Conservation (phyloP, 2,797 vertebrate genomes). For the Cichlasoma orientale region DNA sequence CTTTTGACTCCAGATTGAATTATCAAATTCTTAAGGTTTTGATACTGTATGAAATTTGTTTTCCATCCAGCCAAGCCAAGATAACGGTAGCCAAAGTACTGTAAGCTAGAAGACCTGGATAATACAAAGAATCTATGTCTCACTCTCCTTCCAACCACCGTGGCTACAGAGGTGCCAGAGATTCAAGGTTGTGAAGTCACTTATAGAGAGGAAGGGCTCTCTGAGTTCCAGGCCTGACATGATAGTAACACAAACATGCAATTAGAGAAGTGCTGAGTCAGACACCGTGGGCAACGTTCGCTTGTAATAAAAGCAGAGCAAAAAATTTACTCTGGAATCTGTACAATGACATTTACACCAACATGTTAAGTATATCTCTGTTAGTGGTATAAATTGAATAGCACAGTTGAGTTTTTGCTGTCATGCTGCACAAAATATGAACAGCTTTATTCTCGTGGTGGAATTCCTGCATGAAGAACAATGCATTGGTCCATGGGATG, state of each 20-base stretch:
- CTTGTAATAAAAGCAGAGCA: slow-evolving; percentile 35
- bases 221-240: slow-evolving; percentile 56
- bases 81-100: slow-evolving; percentile 52
- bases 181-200: slow-evolving; percentile 61
- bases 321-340: slow-evolving; percentile 27
- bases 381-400: slow-evolving; percentile 40
- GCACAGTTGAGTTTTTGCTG: background rate
- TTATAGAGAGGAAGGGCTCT: slow-evolving; percentile 56
- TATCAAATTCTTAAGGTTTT: slow-evolving; percentile 41
- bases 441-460: slow-evolving; percentile 12
- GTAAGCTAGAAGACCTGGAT: slow-evolving; percentile 37
- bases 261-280: slow-evolving; percentile 76
- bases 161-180: slow-evolving; percentile 64
- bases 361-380: slow-evolving; percentile 25
- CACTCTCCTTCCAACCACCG: slow-evolving; percentile 46
- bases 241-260: slow-evolving; percentile 73
- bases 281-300: slow-evolving; percentile 61
- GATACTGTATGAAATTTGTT: slow-evolving; percentile 25
- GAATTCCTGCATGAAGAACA: slow-evolving; percentile 7
- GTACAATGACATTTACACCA: slow-evolving; percentile 17
- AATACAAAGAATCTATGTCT: slow-evolving; percentile 74
- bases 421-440: background rate
- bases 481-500: slow-evolving; percentile 3
- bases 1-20: slow-evolving; percentile 49
- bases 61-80: slow-evolving; percentile 48